Conservation (phyloP, 2,888 invertebrate genomes). For the Pyrrhia umbra region DNA sequence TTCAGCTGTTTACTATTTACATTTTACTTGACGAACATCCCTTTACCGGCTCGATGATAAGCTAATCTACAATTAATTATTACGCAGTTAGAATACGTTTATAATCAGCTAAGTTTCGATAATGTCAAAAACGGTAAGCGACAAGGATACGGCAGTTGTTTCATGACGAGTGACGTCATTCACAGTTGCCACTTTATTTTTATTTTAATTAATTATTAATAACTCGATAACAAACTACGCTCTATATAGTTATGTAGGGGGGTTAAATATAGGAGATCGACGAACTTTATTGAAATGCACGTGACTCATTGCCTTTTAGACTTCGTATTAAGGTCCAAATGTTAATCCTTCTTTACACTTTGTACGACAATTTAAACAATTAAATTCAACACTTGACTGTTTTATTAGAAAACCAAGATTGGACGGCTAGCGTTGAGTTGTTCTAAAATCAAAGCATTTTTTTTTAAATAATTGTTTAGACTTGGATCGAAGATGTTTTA, state of each 20-base stretch:
- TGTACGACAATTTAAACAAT: slow-evolving; percentile 27
- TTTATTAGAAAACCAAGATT: no score
- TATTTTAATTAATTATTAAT: slow-evolving; percentile 40
- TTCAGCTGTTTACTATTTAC: no score
- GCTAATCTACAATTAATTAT: no score
- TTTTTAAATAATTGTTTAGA: no score
- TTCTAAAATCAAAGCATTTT: no score
- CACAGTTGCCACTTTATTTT: slow-evolving; percentile 35
- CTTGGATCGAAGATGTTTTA: no score
- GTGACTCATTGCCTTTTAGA: slow-evolving; percentile 24
- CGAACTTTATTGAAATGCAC: slow-evolving; percentile 22
- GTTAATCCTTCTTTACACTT: slow-evolving; percentile 41
- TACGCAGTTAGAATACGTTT: neutral
- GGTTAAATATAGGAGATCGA: slow-evolving; percentile 45
- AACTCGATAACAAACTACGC: slow-evolving; percentile 29
- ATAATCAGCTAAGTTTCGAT: neutral
- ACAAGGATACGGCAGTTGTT: slow-evolving; percentile 25
- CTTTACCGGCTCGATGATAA: no score
- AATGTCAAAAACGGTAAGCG: slow-evolving; percentile 12
- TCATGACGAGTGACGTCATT: slow-evolving; percentile 48
- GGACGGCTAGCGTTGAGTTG: no score
- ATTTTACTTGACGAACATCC: no score
- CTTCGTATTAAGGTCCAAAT: slow-evolving; percentile 34
- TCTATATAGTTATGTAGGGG: slow-evolving; percentile 28
- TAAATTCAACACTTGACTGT: slow-evolving; percentile 10